Percentiles rank a stretch among this genome's conserved stretches.
Conservation (phyloP, 2,797 vertebrate genomes). For the Carduelis carduelis region DNA sequence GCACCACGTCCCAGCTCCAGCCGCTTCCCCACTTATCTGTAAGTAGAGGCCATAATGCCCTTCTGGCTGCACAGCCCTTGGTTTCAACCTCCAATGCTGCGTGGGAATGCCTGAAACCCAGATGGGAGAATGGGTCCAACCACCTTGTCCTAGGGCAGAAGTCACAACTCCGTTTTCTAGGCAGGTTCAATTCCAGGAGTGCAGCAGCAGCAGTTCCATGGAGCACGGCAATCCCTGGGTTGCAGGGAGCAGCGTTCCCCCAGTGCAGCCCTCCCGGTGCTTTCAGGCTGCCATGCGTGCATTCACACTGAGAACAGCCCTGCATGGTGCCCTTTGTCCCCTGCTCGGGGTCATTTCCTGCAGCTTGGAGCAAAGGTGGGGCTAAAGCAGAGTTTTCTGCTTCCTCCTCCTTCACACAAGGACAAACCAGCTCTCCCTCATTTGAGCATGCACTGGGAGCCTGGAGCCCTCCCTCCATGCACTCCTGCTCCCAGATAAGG, state of each 20-base stretch:
- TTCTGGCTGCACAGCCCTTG: background rate
- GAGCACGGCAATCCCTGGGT: rapidly evolving
- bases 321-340: background rate
- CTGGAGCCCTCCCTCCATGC: rapidly evolving
- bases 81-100: background rate
- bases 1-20: background rate
- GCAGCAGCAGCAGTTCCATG: background rate
- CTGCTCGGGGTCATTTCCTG: background rate
- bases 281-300: background rate
- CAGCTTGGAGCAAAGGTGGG: background rate
- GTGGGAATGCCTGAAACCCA: background rate
- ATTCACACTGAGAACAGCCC: background rate
- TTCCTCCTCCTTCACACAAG: background rate
- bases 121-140: background rate
- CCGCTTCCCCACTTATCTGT: background rate
- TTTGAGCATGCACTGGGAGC: background rate
- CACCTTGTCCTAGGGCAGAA: background rate
- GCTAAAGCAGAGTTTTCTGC: background rate
- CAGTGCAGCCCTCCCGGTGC: background rate
- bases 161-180: background rate
- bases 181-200: background rate
- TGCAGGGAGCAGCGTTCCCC: background rate
- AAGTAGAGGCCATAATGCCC: background rate
- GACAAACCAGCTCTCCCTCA: background rate
- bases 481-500: background rate